Evolutionary conservation across 2,797 vertebrate genomes (phyloP), one percentile per base, ranked within the genome.

Genomic region (Nannoperca obscura): DNA sequence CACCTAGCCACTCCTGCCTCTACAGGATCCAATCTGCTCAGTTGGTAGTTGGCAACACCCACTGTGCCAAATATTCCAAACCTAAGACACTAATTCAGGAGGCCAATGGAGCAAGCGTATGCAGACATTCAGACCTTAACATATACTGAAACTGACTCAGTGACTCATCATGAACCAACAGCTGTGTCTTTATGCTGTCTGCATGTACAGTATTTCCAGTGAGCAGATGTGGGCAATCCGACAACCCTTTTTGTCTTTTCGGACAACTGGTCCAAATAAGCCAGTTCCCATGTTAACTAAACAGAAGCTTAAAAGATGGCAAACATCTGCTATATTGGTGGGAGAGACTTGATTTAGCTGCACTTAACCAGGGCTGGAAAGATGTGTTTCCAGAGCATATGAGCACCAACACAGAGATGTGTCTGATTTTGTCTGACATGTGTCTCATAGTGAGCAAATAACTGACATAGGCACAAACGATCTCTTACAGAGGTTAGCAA

Each of bases 21-120:
- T 52, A 7, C 62, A 24, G 17, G 50, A 74, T 67, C 67, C 73
- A 84, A 46, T 63, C 75, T 59, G 40, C 59, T 47, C 62, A 17
- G 34, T 49, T 13, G 17, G 54, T 30, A 19, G 58, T 3, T 40
- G 62, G 52, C 69, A 38, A 74, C 68, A 58, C 67, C 67, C 44
- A 71, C 60, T 47, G 19, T 22, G 19, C n/a, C 11, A 80, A 80
- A 64, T 61, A 68, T 59, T 63, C 27, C 46, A 36, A 68, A 53
- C 15, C 32, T 58, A n/a, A 27, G 53, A 60, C 24, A 62, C 9
- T 71, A 49, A 75, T 53, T 80, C 30, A 47, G 11, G 22, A 71
- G 78, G 15, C 13, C 30, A 30, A 66, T 14, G 53, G 13, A 65
- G 50, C 17, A 34, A 55, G 47, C 22, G 11, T 3, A 58, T 10